Conservation (phyloP, 2,888 invertebrate genomes). For the Orthosia incerta region DNA sequence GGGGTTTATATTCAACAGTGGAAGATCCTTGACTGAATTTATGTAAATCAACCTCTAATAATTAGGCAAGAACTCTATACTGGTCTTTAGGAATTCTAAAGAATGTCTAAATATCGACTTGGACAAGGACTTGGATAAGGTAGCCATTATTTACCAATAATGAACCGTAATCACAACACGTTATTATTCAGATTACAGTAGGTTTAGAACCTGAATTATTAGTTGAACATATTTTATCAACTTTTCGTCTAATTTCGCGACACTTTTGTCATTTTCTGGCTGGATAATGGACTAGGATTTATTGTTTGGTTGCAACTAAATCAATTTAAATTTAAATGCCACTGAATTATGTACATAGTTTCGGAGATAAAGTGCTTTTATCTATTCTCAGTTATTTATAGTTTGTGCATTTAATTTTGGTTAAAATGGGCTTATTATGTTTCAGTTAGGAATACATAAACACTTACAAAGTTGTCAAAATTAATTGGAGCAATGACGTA, state of each 20-base stretch:
- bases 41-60: no score
- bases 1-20: not conserved
- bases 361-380: conserved; percentile 52
- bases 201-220: conserved; percentile 43
- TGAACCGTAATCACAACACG: conserved; percentile 34
- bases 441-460: conserved; percentile 1
- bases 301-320: conserved; percentile 43
- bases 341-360: conserved; percentile 52
- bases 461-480: conserved; percentile 9
- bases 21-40: not conserved
- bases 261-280: conserved; percentile 50
- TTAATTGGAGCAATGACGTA: not conserved
- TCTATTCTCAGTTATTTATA: conserved; percentile 44
- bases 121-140: not conserved
- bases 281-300: conserved; percentile 52
- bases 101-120: not conserved
- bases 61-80: not conserved
- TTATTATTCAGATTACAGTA: conserved; percentile 35
- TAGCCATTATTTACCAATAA: conserved; percentile 27
- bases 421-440: conserved; percentile 16
- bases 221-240: conserved; percentile 53
- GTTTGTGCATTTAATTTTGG: conserved; percentile 21
- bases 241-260: conserved; percentile 60
- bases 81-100: not conserved
- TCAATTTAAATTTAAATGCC: conserved; percentile 59